Percentiles rank a stretch among this genome's conserved stretches.
Evolutionary conservation across 2,888 invertebrate species (phyloP).

Genomic region (Choreutis nemorana): DNA sequence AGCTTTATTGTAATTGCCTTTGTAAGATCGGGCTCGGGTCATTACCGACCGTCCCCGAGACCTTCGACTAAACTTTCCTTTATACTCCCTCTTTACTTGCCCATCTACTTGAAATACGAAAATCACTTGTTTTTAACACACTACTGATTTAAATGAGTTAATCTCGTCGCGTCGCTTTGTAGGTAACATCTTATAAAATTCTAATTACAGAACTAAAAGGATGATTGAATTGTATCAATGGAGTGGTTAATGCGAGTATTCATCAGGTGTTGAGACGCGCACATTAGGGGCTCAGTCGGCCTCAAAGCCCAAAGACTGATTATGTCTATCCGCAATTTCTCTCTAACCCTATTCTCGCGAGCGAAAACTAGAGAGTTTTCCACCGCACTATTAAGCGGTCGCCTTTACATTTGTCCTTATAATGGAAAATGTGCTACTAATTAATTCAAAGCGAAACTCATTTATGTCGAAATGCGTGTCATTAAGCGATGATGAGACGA

Average conservation of each 20-base stretch:
- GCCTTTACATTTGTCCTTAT: slow-evolving; percentile 67
- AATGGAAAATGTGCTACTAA: slow-evolving; percentile 67
- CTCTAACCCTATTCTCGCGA: slow-evolving; percentile 62
- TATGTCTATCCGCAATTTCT: slow-evolving; percentile 67
- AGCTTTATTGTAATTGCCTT: slow-evolving; percentile 67
- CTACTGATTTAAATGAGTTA: slow-evolving; percentile 6
- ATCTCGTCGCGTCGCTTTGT: slow-evolving; percentile 1
- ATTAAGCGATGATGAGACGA: slow-evolving; percentile 60
- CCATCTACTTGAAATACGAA: slow-evolving; percentile 1
- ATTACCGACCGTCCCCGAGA: slow-evolving; percentile 51
- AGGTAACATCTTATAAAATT: slow-evolving; percentile 11
- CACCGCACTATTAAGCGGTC: slow-evolving; percentile 66
- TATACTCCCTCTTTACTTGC: slow-evolving; percentile 10
- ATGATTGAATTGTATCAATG: slow-evolving; percentile 28
- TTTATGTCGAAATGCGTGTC: slow-evolving; percentile 65
- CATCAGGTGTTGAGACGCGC: slow-evolving; percentile 56
- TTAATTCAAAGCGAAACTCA: slow-evolving; percentile 66
- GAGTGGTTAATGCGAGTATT: slow-evolving; percentile 37
- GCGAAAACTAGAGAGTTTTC: slow-evolving; percentile 67
- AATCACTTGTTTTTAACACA: slow-evolving; percentile 6
- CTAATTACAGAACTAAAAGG: slow-evolving; percentile 26
- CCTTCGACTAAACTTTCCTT: slow-evolving; percentile 47
- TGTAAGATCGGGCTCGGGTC: slow-evolving; percentile 62
- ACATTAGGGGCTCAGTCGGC: slow-evolving; percentile 58
- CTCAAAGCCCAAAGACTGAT: slow-evolving; percentile 67